Conservation (phyloP, 2,113 vertebrate genomes). For the Arenaria interpres region DNA sequence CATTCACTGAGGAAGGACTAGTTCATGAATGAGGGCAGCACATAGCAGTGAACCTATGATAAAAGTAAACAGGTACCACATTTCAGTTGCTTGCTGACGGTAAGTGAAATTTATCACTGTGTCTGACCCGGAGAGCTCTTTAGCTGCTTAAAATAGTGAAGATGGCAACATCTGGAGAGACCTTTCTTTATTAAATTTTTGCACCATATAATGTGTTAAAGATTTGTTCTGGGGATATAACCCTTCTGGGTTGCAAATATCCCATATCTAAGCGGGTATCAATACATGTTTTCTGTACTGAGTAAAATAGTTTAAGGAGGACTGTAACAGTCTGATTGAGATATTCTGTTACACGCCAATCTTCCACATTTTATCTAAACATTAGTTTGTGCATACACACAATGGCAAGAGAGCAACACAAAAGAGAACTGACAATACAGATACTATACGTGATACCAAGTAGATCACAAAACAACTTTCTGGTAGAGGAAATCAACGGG, state of each 20-base stretch:
- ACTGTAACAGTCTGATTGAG: background rate
- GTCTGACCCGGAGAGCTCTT: background rate
- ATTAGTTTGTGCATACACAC: background rate
- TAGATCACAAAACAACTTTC: conserved; percentile 75
- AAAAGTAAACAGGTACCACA: background rate
- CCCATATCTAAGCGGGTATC: background rate
- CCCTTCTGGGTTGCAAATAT: background rate
- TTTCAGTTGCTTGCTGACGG: background rate
- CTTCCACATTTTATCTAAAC: background rate
- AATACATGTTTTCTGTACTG: background rate
- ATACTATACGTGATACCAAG: background rate
- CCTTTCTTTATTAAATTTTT: background rate
- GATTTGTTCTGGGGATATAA: background rate
- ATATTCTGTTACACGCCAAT: background rate
- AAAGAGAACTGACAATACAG: background rate
- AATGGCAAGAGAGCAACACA: background rate
- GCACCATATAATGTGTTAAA: background rate
- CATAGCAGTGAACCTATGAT: background rate
- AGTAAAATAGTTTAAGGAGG: background rate
- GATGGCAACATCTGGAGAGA: background rate
- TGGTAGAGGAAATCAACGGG: conserved; percentile 81
- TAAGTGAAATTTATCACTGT: background rate
- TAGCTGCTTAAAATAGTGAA: background rate
- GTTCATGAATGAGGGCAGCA: background rate
- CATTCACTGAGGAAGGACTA: background rate